Evolutionary conservation across 2,113 vertebrate genomes (phyloP), one percentile per base, ranked within the genome.

Genomic region (Accipiter cooperii): DNA sequence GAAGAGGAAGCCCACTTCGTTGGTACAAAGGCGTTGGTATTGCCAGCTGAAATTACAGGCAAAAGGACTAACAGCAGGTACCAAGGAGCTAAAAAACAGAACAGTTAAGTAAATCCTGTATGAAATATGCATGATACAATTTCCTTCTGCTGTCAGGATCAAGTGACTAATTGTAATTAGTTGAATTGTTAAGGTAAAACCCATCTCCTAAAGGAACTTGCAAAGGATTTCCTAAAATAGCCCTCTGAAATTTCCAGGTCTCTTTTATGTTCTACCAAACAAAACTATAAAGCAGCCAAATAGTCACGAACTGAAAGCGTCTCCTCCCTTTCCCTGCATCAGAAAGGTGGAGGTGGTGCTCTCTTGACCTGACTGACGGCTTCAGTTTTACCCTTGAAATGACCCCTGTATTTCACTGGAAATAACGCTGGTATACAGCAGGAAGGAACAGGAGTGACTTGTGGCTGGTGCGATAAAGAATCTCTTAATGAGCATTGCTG

Each of bases 161-260:
- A 86, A 78, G 51, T 34, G 42, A 75, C 46, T 88, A 49, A 71
- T 60, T 83, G 75, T 66, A 84, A 94, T 89, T 58, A 96, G 38
- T n/a, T 80, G 58, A 96, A 93, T 90, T 88, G 70, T 68, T 93
- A n/a, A 87, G 47, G 55, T 68, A 89, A 93, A 95, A 83, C 47
- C 11, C 58, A 81, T 63, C 65, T 90, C 34, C 42, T 81, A 63
- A 83, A 80, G 75, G 91, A 82, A 91, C 20, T 88, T 55, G 42
- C 47, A 86, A 89, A 88, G 63, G 87, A 84, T 93, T 95, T 96
- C 82, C 87, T 74, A 80, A 94, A 91, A 80, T 40, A 96, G 46
- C 34, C 47, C 44, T 94, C 76, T 76, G 78, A 96, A 95, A 89
- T 82, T 73, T 96, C 78, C 77, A 83, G 31, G 31, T 82, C 66